Evolutionary conservation across 2,888 invertebrate species (phyloP).

Genomic region (Phania funesta): DNA sequence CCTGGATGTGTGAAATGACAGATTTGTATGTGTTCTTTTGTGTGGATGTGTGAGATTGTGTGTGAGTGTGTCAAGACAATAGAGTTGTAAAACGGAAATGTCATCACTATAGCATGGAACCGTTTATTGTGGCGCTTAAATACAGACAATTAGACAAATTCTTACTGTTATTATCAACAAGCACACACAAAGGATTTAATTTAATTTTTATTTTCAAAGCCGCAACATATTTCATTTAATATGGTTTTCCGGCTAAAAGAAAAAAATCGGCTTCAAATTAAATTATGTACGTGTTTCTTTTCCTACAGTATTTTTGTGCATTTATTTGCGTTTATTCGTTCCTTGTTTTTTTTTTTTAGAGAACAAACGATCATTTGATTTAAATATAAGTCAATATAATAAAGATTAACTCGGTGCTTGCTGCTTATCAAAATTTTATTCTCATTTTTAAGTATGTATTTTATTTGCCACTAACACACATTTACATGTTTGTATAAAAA

Average conservation of each 20-base stretch:
- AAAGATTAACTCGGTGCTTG: constrained; percentile 58
- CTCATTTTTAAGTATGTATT: constrained; percentile 51
- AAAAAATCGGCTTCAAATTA: constrained; percentile 4
- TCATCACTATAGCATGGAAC: constrained; percentile 23
- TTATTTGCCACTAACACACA: constrained; percentile 45
- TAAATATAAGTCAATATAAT: constrained; percentile 63
- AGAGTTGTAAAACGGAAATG: constrained; percentile 53
- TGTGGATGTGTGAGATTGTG: neutral
- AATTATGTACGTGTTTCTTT: constrained; percentile 32
- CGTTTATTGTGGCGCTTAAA: constrained; percentile 41
- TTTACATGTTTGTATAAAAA: constrained; percentile 3
- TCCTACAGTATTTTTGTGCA: constrained; percentile 12
- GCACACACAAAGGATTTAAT: constrained; percentile 12
- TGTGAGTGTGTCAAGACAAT: neutral
- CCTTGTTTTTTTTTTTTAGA: constrained; percentile 32
- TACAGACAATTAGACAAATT: constrained; percentile 21
- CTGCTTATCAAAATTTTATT: constrained; percentile 62
- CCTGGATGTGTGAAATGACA: constrained; percentile 33
- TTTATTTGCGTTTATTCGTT: neutral
- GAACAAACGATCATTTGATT: constrained; percentile 42
- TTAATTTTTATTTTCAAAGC: constrained; percentile 25
- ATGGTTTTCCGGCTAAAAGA: neutral
- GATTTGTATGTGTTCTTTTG: neutral
- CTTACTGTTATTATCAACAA: neutral
- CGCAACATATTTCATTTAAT: constrained; percentile 6